Evolutionary conservation across 2,888 invertebrate genomes (phyloP).

Genomic region (Artemia sinica): DNA sequence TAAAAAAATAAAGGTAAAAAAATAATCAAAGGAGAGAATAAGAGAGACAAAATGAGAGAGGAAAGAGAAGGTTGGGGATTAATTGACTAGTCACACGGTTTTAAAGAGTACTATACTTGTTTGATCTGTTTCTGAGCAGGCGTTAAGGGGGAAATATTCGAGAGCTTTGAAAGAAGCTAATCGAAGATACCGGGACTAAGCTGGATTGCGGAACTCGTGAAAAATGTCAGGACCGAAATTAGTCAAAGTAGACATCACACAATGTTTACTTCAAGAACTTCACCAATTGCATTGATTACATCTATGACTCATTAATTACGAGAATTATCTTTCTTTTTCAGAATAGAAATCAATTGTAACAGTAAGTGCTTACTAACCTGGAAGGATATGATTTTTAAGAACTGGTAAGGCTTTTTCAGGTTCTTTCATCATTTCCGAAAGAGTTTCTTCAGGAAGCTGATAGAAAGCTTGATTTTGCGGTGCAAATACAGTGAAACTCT

Average conservation of each 20-base stretch:
- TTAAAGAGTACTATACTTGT: no score
- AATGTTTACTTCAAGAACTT: background rate
- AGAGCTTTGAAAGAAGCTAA: no score
- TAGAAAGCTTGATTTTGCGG: slow-evolving; percentile 41
- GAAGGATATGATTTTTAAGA: slow-evolving; percentile 38
- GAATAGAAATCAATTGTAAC: slow-evolving; percentile 22
- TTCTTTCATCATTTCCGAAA: slow-evolving; percentile 35
- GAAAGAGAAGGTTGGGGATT: no score
- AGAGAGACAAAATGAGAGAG: no score
- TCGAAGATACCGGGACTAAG: no score
- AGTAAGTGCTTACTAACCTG: slow-evolving; percentile 31
- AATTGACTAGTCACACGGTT: no score
- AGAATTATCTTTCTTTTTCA: slow-evolving; percentile 19
- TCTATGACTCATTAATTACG: slow-evolving; percentile 12
- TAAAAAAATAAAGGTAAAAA: no score
- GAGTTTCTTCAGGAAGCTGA: slow-evolving; percentile 34
- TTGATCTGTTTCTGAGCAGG: no score
- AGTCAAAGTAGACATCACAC: slow-evolving; percentile 19
- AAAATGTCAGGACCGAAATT: no score
- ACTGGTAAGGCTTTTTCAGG: slow-evolving; percentile 36
- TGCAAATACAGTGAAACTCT: slow-evolving; percentile 41
- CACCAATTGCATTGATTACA: background rate
- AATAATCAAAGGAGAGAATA: no score
- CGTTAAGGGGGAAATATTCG: no score
- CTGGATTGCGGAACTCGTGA: no score